Conservation (phyloP, 2,888 invertebrate genomes). For the Dexiosoma caninum region DNA sequence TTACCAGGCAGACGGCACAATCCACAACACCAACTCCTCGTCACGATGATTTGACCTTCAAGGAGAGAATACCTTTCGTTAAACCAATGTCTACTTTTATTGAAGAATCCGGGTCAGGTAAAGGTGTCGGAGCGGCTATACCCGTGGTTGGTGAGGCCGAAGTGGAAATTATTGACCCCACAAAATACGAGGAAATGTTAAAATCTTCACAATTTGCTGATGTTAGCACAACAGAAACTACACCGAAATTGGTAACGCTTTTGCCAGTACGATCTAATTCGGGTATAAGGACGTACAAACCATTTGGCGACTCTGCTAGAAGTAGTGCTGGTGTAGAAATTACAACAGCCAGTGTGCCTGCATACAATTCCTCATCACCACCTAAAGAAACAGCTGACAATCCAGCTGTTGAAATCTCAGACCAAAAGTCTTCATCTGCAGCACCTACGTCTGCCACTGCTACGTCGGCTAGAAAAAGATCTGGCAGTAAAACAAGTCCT, state of each 20-base stretch:
- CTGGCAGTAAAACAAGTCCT: neutral
- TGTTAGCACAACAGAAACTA: conserved; percentile 70
- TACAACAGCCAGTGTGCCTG: neutral
- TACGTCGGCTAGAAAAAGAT: neutral
- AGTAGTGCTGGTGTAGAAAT: conserved; percentile 16
- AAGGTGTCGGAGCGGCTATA: conserved; percentile 73
- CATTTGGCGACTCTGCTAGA: conserved; percentile 68
- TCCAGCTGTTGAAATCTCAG: neutral
- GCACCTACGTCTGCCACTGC: neutral
- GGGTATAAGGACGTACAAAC: conserved; percentile 85
- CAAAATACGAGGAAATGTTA: conserved; percentile 77
- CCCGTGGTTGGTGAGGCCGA: conserved; percentile 77
- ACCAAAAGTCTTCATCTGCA: neutral
- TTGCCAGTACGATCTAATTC: conserved; percentile 89
- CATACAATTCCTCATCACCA: neutral
- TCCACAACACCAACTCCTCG: conserved; percentile 53
- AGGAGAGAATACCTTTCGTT: conserved; percentile 68
- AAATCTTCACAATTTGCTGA: conserved; percentile 73
- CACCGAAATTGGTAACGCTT: conserved; percentile 81
- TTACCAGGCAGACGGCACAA: conserved; percentile 13
- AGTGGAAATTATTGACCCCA: conserved; percentile 77
- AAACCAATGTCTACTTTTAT: conserved; percentile 73
- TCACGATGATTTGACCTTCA: conserved; percentile 63
- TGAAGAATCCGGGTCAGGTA: conserved; percentile 69
- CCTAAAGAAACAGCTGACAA: conserved; percentile 12